A percentile compares a stretch with the other conserved stretches of the same genome.
phyloP scores from a whole-genome alignment of 1,140 invertebrate species.

The Uloborus diversus region DNA sequence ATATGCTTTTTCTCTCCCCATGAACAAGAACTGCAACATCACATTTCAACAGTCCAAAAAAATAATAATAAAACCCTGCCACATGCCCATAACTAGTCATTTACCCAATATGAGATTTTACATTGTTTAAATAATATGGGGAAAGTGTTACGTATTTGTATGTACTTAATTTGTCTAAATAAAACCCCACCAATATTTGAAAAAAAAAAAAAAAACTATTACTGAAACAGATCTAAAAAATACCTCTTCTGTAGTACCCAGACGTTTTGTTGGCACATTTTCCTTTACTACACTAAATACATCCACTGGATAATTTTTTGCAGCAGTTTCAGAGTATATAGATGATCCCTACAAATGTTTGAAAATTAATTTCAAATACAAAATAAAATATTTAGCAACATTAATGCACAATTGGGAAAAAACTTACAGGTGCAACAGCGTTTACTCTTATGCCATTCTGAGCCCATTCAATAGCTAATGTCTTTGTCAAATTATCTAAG shows the following conservation, averaged over 20 bases:
- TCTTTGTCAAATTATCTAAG: conserved; percentile 70
- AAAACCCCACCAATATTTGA: not conserved
- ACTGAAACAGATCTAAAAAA: not conserved
- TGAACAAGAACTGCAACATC: too few relatives aligned
- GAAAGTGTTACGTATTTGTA: too few relatives aligned
- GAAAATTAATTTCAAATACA: not conserved
- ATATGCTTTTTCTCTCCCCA: too few relatives aligned
- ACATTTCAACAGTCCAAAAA: too few relatives aligned
- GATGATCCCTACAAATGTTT: conserved; percentile 61
- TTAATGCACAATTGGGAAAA: not conserved
- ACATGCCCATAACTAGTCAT: too few relatives aligned
- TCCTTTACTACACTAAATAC: conserved; percentile 63
- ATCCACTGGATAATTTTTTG: conserved; percentile 66
- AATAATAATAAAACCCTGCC: too few relatives aligned
- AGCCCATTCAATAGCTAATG: conserved; percentile 69
- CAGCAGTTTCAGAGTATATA: conserved; percentile 67
- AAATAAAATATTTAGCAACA: not conserved
- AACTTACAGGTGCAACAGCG: conserved; percentile 67
- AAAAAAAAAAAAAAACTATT: not conserved
- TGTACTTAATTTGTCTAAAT: too few relatives aligned
- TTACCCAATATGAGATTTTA: too few relatives aligned
- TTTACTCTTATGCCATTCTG: conserved; percentile 68
- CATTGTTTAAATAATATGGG: too few relatives aligned
- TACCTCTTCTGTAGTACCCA: conserved; percentile 67
- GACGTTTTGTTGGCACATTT: conserved; percentile 65